phyloP scores from a whole-genome alignment of 2,888 invertebrate species.

The Cyclophora punctaria region DNA sequence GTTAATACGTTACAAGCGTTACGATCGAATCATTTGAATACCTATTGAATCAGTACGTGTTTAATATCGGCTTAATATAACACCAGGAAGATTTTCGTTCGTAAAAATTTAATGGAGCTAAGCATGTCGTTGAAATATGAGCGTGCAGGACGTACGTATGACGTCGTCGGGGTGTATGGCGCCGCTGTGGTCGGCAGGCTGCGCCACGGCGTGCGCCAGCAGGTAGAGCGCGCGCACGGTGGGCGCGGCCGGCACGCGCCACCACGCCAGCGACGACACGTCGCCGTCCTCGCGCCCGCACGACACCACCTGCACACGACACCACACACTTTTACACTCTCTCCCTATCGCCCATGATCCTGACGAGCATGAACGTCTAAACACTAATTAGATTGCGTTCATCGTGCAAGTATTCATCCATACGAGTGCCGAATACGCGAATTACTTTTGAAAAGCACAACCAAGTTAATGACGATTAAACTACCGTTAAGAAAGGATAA shows the following conservation, averaged over 20 bases:
- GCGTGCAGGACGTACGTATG: constrained; percentile 52
- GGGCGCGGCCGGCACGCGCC: constrained; percentile 60
- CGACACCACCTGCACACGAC: constrained; percentile 42
- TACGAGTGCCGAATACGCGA: too few species aligned
- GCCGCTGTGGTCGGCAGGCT: constrained; percentile 39
- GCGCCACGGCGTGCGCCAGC: constrained; percentile 57
- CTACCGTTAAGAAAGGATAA: neutral
- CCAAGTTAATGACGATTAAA: constrained; percentile 1
- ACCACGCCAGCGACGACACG: constrained; percentile 57
- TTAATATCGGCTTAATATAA: too few species aligned
- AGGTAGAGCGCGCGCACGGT: constrained; percentile 62
- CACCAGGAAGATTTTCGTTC: too few species aligned
- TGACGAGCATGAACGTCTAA: too few species aligned
- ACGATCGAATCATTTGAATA: too few species aligned
- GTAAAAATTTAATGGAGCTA: too few species aligned
- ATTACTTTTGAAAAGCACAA: neutral
- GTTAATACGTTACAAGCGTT: too few species aligned
- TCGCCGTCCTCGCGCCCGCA: constrained; percentile 52
- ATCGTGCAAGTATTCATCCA: too few species aligned
- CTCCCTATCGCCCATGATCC: too few species aligned
- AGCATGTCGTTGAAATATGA: neutral
- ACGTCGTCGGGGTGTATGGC: constrained; percentile 80
- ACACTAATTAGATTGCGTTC: too few species aligned
- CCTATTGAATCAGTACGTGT: too few species aligned
- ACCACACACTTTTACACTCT: too few species aligned